phyloP scores from a whole-genome alignment of 2,888 invertebrate species.

The Julus scanicus region DNA sequence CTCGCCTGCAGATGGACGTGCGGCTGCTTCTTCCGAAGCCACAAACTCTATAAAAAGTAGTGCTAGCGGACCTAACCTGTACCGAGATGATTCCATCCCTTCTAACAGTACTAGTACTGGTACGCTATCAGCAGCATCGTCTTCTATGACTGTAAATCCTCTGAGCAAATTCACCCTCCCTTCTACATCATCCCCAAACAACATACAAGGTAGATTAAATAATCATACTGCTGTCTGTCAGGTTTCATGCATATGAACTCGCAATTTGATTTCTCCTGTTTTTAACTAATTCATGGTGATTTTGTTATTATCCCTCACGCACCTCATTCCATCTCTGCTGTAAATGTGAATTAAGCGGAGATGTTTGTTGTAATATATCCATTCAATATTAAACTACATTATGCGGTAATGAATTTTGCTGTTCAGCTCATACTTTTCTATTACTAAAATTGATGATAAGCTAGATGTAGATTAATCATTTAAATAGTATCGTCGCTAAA shows the following conservation, averaged over 20 bases:
- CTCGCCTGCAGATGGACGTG: neutral
- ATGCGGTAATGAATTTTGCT: slow-evolving; percentile 18
- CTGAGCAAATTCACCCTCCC: slow-evolving; percentile 40
- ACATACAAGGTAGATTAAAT: slow-evolving; percentile 52
- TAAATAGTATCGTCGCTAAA: neutral
- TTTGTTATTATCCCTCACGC: slow-evolving; percentile 40
- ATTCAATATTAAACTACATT: slow-evolving; percentile 42
- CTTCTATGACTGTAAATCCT: neutral
- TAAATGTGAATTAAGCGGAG: neutral
- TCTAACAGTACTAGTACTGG: slow-evolving; percentile 34
- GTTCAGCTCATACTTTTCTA: slow-evolving; percentile 31
- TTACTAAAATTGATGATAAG: neutral
- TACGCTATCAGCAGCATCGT: neutral
- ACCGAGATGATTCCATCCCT: slow-evolving; percentile 40
- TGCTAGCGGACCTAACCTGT: neutral
- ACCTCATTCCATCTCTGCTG: slow-evolving; percentile 42
- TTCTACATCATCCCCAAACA: slow-evolving; percentile 32
- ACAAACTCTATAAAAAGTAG: neutral
- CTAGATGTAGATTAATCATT: neutral
- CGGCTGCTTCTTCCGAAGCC: neutral
- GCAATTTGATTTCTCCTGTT: neutral
- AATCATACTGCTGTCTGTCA: slow-evolving; percentile 45
- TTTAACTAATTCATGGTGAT: slow-evolving; percentile 32
- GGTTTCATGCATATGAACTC: slow-evolving; percentile 48
- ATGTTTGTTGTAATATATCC: slow-evolving; percentile 44